Base-by-base conservation (phyloP, 1,140 invertebrate genomes). In the Planococcus citri region DNA sequence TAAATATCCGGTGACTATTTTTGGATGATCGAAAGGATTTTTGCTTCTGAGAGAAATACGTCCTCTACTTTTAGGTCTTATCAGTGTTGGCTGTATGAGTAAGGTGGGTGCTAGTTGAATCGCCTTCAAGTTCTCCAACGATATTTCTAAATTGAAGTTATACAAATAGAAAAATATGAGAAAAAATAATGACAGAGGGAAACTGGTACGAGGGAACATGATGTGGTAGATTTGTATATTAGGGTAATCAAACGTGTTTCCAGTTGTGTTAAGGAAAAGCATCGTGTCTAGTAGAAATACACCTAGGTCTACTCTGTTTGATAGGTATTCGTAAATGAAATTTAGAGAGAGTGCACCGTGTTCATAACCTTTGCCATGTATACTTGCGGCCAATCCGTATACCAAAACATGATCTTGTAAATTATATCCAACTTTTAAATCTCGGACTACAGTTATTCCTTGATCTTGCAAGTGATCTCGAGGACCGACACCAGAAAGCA, bases 381-480 rank as follows among this genome's bases (percentile, higher is more conserved):
- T n/a, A n/a, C n/a, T n/a, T n/a, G n/a, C n/a, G n/a, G n/a, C n/a
- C n/a, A 1, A 91, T 70, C 1, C 85, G 85, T 1, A 87, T 9
- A 85, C 81, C 0, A 85, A 84, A 24, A 88, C 83, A 72, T 92
- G 90, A 76, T 91, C 90, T 82, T 89, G 88, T 4, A 91, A 77
- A 76, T 91, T 91, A 68, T 85, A 84, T 1, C 89, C 89, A 6
- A 90, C 88, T n/a, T 83, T 86, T 20, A 88, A 80, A 80, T 94
- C 85, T 71, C 83, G 81, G 1, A 88, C 71, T 0, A 86, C 81
- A 1, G 82, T 79, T 29, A 90, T 87, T 20, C 80, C 81, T 9
- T 14, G 20, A 22, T 24, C 25, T 1, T 24, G 9, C 17, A 64
- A 27, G 22, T 64, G 60, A 9, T 25, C 60, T 27, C 24, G 4